These are phyloP conservation scores for Diabrotica virgifera DNA, from an alignment of 1,140 invertebrate genomes.

Conservation along the genomic window DNA sequence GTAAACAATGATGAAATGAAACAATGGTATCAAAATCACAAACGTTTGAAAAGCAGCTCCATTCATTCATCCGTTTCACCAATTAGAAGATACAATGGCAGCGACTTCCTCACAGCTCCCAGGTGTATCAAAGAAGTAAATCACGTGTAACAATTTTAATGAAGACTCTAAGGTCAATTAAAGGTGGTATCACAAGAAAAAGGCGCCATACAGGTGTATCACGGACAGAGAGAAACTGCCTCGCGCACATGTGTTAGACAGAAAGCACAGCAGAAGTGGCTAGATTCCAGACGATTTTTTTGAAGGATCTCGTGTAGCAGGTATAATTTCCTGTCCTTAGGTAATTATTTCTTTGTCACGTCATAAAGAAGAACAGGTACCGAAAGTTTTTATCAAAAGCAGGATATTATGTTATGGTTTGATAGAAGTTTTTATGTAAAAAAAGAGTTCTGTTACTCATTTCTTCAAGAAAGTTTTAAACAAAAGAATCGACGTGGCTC, in stretches of 20 bases:
- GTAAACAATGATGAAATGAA: no score
- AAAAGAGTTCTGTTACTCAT: no score
- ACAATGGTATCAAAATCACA: no score
- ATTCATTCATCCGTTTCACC: not conserved
- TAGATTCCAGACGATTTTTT: conserved; percentile 2
- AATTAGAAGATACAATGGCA: conserved; percentile 3
- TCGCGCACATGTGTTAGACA: not conserved
- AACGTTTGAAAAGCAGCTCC: not conserved
- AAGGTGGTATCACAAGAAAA: not conserved
- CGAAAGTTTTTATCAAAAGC: not conserved
- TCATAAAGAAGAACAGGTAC: not conserved
- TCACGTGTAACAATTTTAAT: conserved; percentile 2
- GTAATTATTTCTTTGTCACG: conserved; percentile 2
- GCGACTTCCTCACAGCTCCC: not conserved
- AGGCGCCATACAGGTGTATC: not conserved
- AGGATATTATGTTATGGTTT: conserved; percentile 1
- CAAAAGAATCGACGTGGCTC: no score
- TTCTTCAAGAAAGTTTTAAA: no score
- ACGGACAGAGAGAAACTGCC: not conserved
- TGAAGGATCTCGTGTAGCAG: not conserved
- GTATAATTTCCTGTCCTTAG: not conserved
- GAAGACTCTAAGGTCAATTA: conserved; percentile 2
- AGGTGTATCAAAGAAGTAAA: not conserved
- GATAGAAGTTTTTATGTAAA: not conserved
- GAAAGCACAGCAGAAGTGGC: not conserved